Evolutionary conservation across 2,113 vertebrate genomes (phyloP).

Genomic region (Corythornis madagascariensis): DNA sequence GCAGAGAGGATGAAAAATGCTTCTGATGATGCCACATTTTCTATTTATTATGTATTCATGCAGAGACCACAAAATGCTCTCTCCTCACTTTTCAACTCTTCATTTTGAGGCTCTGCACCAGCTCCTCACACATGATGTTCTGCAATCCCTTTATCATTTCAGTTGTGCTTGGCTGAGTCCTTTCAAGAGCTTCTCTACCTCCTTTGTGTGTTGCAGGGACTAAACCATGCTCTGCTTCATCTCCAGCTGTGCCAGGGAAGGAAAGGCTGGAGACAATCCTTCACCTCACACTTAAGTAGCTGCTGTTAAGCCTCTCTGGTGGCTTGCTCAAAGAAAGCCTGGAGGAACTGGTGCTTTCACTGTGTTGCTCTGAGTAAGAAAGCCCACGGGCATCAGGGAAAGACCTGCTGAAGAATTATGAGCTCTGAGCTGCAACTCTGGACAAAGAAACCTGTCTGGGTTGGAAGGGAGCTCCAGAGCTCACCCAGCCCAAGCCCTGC

Average conservation of each 20-base stretch:
- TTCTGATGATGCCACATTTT: not conserved
- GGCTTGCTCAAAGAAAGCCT: not conserved
- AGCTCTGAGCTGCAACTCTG: not conserved
- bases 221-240: not conserved
- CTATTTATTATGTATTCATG: not conserved
- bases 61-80: not conserved
- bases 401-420: not conserved
- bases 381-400: not conserved
- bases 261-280: not conserved
- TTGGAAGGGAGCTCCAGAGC: too few species aligned
- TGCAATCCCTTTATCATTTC: not conserved
- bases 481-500: too few species aligned
- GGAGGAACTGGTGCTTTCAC: not conserved
- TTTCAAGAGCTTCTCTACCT: not conserved
- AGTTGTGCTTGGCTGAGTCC: not conserved
- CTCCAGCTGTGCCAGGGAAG: not conserved
- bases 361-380: not conserved
- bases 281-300: not conserved
- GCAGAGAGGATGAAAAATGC: not conserved
- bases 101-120: not conserved
- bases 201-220: not conserved
- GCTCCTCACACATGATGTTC: not conserved
- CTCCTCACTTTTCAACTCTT: not conserved
- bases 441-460: not conserved
- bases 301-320: not conserved